Evolutionary conservation across 1,140 invertebrate species (phyloP).

Genomic region (Goniozus legneri): DNA sequence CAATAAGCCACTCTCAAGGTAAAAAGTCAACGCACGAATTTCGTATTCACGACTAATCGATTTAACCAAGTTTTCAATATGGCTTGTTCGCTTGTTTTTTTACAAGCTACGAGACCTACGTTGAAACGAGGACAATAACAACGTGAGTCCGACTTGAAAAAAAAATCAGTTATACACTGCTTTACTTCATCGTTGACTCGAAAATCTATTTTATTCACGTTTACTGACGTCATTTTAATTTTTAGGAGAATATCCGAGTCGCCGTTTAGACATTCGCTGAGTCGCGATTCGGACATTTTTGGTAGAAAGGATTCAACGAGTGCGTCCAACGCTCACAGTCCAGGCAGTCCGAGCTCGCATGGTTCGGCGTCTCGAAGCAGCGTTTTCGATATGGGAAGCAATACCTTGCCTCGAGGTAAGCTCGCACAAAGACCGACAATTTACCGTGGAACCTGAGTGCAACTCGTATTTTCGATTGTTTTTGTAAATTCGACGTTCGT

Average conservation of each 20-base stretch:
- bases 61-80: slow-evolving; percentile 6
- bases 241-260: slow-evolving; percentile 44
- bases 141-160: slow-evolving; percentile 43
- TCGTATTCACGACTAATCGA: too few relatives aligned
- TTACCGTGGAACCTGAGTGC: slow-evolving; percentile 23
- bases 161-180: neutral
- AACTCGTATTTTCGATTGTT: neutral
- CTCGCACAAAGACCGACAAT: slow-evolving; percentile 20
- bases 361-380: slow-evolving; percentile 39
- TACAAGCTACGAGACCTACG: slow-evolving; percentile 52
- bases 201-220: too few relatives aligned
- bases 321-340: slow-evolving; percentile 27
- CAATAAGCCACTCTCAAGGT: slow-evolving; percentile 47
- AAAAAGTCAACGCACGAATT: too few relatives aligned
- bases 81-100: slow-evolving; percentile 19
- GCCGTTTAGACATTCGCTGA: slow-evolving; percentile 43
- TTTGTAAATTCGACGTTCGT: too few relatives aligned
- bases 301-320: slow-evolving; percentile 33
- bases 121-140: slow-evolving; percentile 48
- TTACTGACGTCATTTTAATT: too few relatives aligned
- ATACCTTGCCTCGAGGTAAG: slow-evolving; percentile 64
- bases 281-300: slow-evolving; percentile 42
- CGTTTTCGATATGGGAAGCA: slow-evolving; percentile 45
- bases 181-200: too few relatives aligned
- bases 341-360: slow-evolving; percentile 28